These are phyloP conservation scores for Melinaea menophilus DNA, from an alignment of 2,888 invertebrate genomes.

Conservation along the genomic window DNA sequence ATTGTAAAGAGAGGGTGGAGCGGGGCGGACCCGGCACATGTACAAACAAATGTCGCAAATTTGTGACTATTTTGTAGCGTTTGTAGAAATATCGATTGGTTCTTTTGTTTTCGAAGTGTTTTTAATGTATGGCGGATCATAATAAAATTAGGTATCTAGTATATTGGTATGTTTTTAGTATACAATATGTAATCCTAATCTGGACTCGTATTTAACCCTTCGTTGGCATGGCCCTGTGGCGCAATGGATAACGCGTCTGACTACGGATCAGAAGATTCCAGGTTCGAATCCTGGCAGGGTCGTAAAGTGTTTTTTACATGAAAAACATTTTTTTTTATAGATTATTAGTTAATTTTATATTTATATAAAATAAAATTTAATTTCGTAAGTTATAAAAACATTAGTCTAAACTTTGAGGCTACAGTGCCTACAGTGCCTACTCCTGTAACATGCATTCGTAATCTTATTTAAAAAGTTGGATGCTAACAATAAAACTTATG, in stretches of 20 bases:
- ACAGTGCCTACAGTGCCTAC: neutral
- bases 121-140: no score
- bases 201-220: neutral
- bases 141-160: no score
- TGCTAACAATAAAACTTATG: conserved; percentile 5
- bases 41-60: conserved; percentile 57
- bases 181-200: neutral
- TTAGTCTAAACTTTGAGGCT: no score
- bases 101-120: neutral
- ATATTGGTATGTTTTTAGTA: neutral
- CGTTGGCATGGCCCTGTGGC: conserved; percentile 75
- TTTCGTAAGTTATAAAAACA: neutral
- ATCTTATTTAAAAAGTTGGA: conserved; percentile 1
- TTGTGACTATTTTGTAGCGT: conserved; percentile 29
- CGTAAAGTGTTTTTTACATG: conserved; percentile 36
- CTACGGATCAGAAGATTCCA: conserved; percentile 84
- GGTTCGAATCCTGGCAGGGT: conserved; percentile 82
- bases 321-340: neutral
- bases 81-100: neutral
- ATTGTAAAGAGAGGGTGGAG: conserved; percentile 39
- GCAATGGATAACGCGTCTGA: conserved; percentile 84
- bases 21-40: conserved; percentile 55
- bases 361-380: neutral
- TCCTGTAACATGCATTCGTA: neutral
- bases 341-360: no score